Evolutionary conservation across 1,140 invertebrate species (phyloP).

Genomic region (Spodoptera frugiperda): DNA sequence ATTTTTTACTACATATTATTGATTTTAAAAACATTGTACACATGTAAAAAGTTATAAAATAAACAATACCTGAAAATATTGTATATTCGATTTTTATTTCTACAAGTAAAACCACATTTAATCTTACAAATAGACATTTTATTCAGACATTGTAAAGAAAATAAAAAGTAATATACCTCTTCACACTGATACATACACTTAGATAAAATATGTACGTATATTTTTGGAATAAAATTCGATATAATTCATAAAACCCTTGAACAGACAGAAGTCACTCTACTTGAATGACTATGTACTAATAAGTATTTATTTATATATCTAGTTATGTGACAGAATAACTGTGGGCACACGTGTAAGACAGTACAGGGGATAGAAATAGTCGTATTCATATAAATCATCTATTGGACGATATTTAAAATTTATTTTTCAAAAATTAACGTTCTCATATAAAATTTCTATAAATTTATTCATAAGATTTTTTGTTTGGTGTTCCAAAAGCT

Average conservation of each 20-base stretch:
- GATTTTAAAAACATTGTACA: conserved; percentile 62
- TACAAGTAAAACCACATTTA: conserved; percentile 62
- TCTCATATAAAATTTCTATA: conserved; percentile 67
- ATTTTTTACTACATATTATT: conserved; percentile 45
- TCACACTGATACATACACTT: conserved; percentile 79
- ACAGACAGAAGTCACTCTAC: conserved; percentile 63
- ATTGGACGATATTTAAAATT: conserved; percentile 53
- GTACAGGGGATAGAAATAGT: conserved; percentile 32
- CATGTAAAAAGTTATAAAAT: conserved; percentile 61
- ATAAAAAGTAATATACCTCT: conserved; percentile 79
- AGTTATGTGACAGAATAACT: conserved; percentile 65
- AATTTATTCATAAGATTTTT: conserved; percentile 79
- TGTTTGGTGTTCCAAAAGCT: conserved; percentile 76
- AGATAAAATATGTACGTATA: conserved; percentile 81
- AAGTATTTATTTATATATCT: conserved; percentile 56
- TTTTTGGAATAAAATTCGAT: conserved; percentile 81
- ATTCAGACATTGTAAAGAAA: conserved; percentile 84
- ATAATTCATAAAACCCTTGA: conserved; percentile 69
- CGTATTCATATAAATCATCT: conserved; percentile 21
- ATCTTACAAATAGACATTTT: conserved; percentile 81
- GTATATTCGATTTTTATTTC: conserved; percentile 39
- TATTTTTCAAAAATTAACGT: conserved; percentile 45
- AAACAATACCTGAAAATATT: conserved; percentile 51
- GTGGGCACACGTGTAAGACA: conserved; percentile 59
- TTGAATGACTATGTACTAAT: conserved; percentile 70